Evolutionary conservation across 2,113 vertebrate species (phyloP).

Genomic region (Leptosomus discolor): DNA sequence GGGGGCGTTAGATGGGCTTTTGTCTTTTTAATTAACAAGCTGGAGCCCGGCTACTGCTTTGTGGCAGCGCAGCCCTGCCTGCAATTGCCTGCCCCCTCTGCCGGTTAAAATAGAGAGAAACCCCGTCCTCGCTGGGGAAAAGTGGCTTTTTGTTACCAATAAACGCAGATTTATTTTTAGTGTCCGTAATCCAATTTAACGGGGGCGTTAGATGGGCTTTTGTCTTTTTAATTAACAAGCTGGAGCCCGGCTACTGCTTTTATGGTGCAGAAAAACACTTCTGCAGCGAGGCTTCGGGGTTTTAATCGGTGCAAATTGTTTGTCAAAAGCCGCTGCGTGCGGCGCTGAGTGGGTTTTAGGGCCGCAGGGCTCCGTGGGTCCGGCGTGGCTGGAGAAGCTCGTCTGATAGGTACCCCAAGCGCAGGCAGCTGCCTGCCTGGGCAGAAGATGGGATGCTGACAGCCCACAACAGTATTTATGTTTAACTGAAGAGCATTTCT

Average conservation of each 20-base stretch:
- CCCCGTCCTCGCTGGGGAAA: neutral
- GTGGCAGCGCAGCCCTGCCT: neutral
- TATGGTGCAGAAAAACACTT: neutral
- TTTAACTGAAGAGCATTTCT: neutral
- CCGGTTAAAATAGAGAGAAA: neutral
- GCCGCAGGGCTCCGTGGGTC: neutral
- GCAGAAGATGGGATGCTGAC: neutral
- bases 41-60: neutral
- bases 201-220: neutral
- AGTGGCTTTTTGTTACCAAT: fast-evolving
- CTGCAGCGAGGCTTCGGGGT: neutral
- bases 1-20: neutral
- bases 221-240: neutral
- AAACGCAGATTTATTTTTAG: neutral
- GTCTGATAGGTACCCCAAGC: neutral
- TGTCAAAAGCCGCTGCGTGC: fast-evolving
- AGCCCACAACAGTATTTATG: neutral
- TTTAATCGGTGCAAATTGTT: neutral
- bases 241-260: neutral
- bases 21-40: neutral
- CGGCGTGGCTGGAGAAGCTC: neutral
- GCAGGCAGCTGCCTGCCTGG: neutral
- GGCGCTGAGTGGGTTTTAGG: fast-evolving
- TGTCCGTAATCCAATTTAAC: neutral
- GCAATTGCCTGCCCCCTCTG: slow-evolving; percentile 33